Evolutionary conservation across 2,888 invertebrate genomes (phyloP).

Genomic region (Phortica okadai): DNA sequence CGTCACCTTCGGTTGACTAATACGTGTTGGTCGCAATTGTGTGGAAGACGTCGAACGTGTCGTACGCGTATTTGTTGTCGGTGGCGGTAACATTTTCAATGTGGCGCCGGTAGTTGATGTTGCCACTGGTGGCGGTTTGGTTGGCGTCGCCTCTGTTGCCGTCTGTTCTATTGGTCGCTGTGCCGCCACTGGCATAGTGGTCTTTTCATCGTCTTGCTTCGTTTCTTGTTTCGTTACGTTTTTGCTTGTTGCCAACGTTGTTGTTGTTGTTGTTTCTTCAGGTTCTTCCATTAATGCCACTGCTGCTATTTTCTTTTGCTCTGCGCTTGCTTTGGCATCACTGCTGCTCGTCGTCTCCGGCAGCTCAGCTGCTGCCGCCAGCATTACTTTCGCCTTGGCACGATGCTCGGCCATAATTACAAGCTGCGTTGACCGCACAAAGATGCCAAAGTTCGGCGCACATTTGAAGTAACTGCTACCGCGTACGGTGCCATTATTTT

Average conservation of each 20-base stretch:
- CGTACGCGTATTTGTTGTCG: not conserved
- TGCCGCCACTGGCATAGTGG: not conserved
- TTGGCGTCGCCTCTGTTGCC: constrained; percentile 25
- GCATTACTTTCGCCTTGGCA: constrained; percentile 29
- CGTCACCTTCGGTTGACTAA: constrained; percentile 60
- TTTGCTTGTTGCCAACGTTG: constrained; percentile 3
- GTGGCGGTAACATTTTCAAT: not conserved
- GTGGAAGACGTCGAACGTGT: constrained; percentile 74
- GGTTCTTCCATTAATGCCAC: not conserved
- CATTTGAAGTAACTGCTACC: constrained; percentile 96
- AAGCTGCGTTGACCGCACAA: constrained; percentile 92
- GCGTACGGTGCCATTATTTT: constrained; percentile 96
- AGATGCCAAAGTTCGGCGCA: constrained; percentile 93
- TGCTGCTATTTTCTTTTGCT: not conserved
- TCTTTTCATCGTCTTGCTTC: not conserved
- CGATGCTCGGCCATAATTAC: constrained; percentile 79
- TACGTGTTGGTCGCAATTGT: constrained; percentile 54
- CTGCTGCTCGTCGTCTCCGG: not conserved
- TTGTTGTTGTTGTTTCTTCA: constrained; percentile 6
- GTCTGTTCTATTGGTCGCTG: not conserved
- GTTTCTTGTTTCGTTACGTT: not conserved
- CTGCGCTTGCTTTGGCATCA: not conserved
- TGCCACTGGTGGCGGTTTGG: constrained; percentile 9
- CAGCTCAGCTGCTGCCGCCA: not conserved
- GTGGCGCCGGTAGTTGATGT: not conserved